Conservation (phyloP, 1,140 invertebrate genomes). For the Drosophila ambigua region DNA sequence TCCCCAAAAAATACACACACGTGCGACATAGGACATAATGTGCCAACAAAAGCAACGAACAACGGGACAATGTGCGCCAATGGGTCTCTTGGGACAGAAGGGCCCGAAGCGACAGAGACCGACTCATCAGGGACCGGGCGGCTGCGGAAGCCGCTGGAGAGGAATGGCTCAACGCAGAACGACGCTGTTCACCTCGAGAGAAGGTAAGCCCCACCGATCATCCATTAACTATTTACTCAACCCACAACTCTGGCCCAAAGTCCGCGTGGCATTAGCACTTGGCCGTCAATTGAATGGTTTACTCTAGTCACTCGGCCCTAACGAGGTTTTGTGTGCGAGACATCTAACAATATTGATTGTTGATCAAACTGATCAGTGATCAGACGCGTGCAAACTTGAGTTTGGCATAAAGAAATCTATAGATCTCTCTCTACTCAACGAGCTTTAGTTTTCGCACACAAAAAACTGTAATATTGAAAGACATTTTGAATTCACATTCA, state of each 20-base stretch:
- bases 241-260: conserved; percentile 3
- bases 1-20: conserved; percentile 10
- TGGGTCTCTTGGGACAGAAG: conserved; percentile 83
- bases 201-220: conserved; percentile 84
- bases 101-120: conserved; percentile 84
- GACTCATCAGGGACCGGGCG: conserved; percentile 84
- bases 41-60: conserved; percentile 83
- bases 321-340: conserved; percentile 1
- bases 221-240: conserved; percentile 21
- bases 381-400: no score
- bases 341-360: conserved; percentile 14
- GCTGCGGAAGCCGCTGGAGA: conserved; percentile 89
- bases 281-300: conserved; percentile 24
- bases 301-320: conserved; percentile 21
- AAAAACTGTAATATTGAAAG: no score
- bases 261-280: conserved; percentile 29
- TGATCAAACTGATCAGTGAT: no score
- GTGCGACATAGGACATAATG: conserved; percentile 79
- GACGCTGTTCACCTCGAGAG: conserved; percentile 98
- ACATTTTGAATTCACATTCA: no score
- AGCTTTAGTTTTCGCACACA: no score
- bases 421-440: no score
- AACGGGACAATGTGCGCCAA: conserved; percentile 83
- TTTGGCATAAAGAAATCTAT: no score
- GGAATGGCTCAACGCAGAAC: conserved; percentile 95